A percentile compares a stretch with the other conserved stretches of the same genome.
These are phyloP conservation scores for Manacus vitellinus DNA, from an alignment of 2,113 vertebrate genomes.

Conservation along the genomic window DNA sequence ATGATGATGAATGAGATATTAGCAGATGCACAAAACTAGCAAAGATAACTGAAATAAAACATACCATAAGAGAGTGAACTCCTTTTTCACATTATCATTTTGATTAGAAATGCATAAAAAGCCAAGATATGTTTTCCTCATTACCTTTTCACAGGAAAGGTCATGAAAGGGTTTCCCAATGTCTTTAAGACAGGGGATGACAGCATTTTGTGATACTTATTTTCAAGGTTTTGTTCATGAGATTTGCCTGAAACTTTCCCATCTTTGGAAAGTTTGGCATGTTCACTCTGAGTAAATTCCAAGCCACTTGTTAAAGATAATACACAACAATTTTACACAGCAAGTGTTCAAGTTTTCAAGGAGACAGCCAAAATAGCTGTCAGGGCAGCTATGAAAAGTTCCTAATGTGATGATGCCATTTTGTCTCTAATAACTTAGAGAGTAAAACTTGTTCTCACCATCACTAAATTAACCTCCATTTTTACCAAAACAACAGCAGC, in stretches of 20 bases:
- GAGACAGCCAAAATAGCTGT: neutral
- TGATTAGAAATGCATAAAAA: neutral
- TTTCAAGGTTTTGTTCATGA: neutral
- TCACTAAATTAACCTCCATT: neutral
- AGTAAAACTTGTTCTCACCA: neutral
- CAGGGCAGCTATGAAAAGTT: neutral
- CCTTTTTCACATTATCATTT: neutral
- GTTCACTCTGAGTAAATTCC: neutral
- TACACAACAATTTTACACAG: neutral
- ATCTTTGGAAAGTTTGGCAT: neutral
- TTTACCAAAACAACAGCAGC: neutral
- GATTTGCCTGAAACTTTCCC: neutral
- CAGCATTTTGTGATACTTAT: neutral
- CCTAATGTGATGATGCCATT: neutral
- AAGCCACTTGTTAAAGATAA: slow-evolving; percentile 12
- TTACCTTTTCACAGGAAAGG: neutral
- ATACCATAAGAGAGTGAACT: neutral
- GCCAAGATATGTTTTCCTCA: neutral
- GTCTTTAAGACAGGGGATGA: neutral
- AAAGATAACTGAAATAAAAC: slow-evolving; percentile 15
- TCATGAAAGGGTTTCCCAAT: neutral
- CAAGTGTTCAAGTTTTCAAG: slow-evolving; percentile 46
- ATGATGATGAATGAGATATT: neutral
- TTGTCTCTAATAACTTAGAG: neutral
- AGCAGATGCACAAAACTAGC: neutral